phyloP scores from a whole-genome alignment of 1,140 invertebrate genomes.

The Brachionus koreanus region DNA sequence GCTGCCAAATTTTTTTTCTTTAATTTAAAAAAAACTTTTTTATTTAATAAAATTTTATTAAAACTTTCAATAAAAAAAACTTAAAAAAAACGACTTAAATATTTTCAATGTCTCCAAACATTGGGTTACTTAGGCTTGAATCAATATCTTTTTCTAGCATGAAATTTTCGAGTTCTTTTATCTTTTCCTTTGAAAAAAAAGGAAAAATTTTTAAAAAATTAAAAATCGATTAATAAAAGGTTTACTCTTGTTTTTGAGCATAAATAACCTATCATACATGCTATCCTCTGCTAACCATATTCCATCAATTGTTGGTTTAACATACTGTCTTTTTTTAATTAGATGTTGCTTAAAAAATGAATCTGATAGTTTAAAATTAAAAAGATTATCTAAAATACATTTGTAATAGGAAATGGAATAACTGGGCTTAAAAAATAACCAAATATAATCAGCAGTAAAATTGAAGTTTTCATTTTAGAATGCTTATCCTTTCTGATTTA shows the following conservation, averaged over 20 bases:
- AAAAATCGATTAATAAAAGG: background rate
- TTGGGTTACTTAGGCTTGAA: background rate
- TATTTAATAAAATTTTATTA: background rate
- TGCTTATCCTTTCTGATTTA: background rate
- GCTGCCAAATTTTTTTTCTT: slow-evolving; percentile 67
- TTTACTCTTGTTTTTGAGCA: background rate
- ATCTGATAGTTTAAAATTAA: background rate
- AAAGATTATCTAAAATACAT: background rate
- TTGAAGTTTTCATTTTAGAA: background rate
- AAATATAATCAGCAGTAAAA: background rate
- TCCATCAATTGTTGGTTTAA: background rate
- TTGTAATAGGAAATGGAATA: background rate
- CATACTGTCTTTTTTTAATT: background rate
- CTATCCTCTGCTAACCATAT: background rate
- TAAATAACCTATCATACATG: background rate
- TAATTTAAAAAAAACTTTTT: background rate
- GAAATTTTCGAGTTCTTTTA: background rate
- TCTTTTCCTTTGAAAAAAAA: background rate
- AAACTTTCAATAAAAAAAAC: background rate
- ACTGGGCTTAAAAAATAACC: background rate
- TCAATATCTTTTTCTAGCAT: background rate
- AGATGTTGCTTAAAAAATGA: background rate
- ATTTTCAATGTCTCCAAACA: background rate
- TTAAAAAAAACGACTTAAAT: background rate
- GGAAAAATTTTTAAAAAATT: background rate